Conservation (phyloP, 2,113 vertebrate species). For the Amphiprion percula region DNA sequence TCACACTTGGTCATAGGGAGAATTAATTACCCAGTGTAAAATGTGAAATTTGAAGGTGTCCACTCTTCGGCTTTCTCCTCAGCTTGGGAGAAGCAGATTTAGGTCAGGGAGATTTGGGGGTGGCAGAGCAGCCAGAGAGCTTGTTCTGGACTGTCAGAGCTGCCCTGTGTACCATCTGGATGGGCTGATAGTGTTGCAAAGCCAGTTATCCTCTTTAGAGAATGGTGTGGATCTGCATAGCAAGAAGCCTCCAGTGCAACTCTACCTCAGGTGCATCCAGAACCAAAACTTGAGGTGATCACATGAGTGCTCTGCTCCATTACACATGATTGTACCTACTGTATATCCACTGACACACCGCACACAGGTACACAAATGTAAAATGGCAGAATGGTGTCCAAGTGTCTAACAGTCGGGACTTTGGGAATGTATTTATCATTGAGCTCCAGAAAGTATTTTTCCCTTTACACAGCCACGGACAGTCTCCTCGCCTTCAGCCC, state of each 20-base stretch:
- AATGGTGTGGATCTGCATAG: slow-evolving; percentile 72
- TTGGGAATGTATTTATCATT: slow-evolving; percentile 11
- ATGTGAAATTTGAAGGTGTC: slow-evolving; percentile 66
- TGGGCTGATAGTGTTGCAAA: slow-evolving; percentile 77
- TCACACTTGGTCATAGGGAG: not conserved
- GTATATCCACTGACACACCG: not conserved
- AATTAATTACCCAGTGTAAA: slow-evolving; percentile 47
- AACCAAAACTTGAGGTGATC: slow-evolving; percentile 35
- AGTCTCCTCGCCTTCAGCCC: slow-evolving; percentile 32
- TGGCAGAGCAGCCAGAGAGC: slow-evolving; percentile 72
- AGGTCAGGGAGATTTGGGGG: slow-evolving; percentile 80
- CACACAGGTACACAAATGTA: slow-evolving; percentile 2
- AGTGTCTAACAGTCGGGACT: slow-evolving; percentile 21
- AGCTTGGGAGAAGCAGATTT: slow-evolving; percentile 73
- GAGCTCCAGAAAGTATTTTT: slow-evolving; percentile 8
- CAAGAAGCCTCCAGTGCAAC: slow-evolving; percentile 57
- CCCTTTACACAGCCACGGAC: slow-evolving; percentile 18
- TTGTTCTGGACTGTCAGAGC: slow-evolving; percentile 73
- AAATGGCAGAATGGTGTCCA: slow-evolving; percentile 23
- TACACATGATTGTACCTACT: not conserved
- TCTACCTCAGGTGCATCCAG: slow-evolving; percentile 35
- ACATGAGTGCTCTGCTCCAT: not conserved
- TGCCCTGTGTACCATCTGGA: slow-evolving; percentile 78
- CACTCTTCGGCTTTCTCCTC: slow-evolving; percentile 52
- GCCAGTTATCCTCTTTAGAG: slow-evolving; percentile 77